phyloP scores from a whole-genome alignment of 1,140 invertebrate genomes.

The Mamestra configurata region DNA sequence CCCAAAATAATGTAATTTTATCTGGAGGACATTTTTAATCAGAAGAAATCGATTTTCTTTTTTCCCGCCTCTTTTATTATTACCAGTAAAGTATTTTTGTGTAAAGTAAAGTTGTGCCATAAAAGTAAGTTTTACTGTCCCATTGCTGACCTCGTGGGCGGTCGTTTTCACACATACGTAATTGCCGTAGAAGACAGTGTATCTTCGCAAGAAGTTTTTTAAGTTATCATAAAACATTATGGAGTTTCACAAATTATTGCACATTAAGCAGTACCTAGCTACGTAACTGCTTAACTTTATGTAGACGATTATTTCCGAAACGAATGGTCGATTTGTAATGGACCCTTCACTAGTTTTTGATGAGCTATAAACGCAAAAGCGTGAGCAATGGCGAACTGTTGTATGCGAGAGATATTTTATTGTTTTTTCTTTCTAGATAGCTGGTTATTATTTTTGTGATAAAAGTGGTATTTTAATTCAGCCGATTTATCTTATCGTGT shows the following conservation, averaged over 20 bases:
- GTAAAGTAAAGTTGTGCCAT: background rate
- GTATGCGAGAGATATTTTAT: constrained; percentile 1
- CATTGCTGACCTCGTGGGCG: background rate
- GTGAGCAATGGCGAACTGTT: constrained; percentile 25
- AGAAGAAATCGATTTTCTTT: too few relatives aligned
- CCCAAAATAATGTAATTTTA: too few relatives aligned
- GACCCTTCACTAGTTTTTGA: constrained; percentile 47
- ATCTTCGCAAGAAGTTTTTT: background rate
- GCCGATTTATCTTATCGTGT: constrained; percentile 65
- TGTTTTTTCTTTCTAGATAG: background rate
- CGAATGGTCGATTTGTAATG: constrained; percentile 36
- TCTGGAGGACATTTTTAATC: too few relatives aligned
- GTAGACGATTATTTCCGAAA: constrained; percentile 34
- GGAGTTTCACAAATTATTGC: constrained; percentile 26
- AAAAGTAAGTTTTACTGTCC: background rate
- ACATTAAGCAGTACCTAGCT: constrained; percentile 1
- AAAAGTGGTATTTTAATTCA: constrained; percentile 41
- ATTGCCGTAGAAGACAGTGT: background rate
- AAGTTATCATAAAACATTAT: constrained; percentile 12
- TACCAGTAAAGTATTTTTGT: too few relatives aligned
- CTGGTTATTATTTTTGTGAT: constrained; percentile 17
- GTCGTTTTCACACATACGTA: background rate
- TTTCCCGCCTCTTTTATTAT: too few relatives aligned
- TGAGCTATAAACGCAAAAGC: constrained; percentile 41
- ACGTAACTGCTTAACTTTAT: constrained; percentile 29